These are phyloP conservation scores for Cataglyphis hispanica DNA, from an alignment of 1,140 invertebrate species.

Conservation along the genomic window DNA sequence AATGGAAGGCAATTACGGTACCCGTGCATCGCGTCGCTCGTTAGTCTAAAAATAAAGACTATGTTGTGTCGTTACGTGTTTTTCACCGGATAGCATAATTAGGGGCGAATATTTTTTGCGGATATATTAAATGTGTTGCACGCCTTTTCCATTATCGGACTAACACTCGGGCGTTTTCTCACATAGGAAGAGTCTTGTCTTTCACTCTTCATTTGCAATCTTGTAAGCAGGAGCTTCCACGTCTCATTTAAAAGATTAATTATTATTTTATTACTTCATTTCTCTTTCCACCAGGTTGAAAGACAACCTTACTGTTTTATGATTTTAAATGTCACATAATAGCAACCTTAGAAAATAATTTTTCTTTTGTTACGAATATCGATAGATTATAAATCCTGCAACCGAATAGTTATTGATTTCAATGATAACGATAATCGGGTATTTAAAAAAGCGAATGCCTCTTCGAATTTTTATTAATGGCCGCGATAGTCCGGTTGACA, in stretches of 20 bases:
- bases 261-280: conserved; percentile 34
- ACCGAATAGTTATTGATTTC: neutral
- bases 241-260: conserved; percentile 58
- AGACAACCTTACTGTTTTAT: neutral
- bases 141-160: conserved; percentile 63
- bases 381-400: neutral
- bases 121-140: conserved; percentile 36
- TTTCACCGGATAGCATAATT: conserved; percentile 64
- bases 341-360: neutral
- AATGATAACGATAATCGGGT: neutral
- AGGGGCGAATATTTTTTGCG: conserved; percentile 18
- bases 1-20: conserved; percentile 52
- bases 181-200: conserved; percentile 4
- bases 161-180: neutral
- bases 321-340: neutral
- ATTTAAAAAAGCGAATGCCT: neutral
- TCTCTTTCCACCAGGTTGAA: neutral
- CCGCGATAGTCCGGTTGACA: neutral
- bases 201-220: conserved; percentile 54
- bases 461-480: neutral
- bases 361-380: neutral
- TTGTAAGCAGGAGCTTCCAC: conserved; percentile 2
- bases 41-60: conserved; percentile 39
- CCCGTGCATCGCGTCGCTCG: conserved; percentile 13
- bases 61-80: conserved; percentile 29